These are phyloP conservation scores for Pionites leucogaster DNA, from an alignment of 2,113 vertebrate genomes.

Conservation along the genomic window DNA sequence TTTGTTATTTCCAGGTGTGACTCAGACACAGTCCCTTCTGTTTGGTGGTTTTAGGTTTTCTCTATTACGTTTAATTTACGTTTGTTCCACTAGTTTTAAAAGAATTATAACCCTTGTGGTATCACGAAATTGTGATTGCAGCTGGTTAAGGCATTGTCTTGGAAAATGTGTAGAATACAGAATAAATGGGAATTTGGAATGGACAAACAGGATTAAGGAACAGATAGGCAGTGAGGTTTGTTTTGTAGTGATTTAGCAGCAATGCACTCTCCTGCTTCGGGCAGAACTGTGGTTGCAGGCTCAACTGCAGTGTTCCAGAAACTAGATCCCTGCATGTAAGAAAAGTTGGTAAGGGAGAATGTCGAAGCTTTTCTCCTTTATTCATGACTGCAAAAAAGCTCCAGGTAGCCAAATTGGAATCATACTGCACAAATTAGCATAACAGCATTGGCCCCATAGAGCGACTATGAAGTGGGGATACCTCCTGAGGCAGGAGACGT, in stretches of 20 bases:
- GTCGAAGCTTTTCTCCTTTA: not conserved
- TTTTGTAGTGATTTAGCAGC: not conserved
- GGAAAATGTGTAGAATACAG: not conserved
- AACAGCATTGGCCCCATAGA: not conserved
- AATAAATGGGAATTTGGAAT: not conserved
- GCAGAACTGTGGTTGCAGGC: not conserved
- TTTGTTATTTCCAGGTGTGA: not conserved
- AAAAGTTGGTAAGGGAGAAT: not conserved
- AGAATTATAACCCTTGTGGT: not conserved
- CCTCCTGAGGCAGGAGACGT: not conserved
- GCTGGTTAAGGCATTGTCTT: not conserved
- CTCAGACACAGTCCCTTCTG: not conserved
- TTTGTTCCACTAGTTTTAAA: not conserved
- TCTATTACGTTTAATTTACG: not conserved
- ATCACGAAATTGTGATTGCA: not conserved
- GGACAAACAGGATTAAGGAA: not conserved
- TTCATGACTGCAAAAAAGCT: not conserved
- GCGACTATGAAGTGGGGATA: not conserved
- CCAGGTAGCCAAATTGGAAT: not conserved
- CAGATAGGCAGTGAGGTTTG: rapidly evolving
- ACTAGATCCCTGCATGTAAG: not conserved
- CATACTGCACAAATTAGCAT: not conserved
- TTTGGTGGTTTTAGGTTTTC: not conserved
- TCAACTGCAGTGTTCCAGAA: not conserved
- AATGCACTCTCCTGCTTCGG: not conserved